Percentiles rank a stretch among this genome's conserved stretches.
Conservation (phyloP, 2,113 vertebrate species). For the Scomber colias region DNA sequence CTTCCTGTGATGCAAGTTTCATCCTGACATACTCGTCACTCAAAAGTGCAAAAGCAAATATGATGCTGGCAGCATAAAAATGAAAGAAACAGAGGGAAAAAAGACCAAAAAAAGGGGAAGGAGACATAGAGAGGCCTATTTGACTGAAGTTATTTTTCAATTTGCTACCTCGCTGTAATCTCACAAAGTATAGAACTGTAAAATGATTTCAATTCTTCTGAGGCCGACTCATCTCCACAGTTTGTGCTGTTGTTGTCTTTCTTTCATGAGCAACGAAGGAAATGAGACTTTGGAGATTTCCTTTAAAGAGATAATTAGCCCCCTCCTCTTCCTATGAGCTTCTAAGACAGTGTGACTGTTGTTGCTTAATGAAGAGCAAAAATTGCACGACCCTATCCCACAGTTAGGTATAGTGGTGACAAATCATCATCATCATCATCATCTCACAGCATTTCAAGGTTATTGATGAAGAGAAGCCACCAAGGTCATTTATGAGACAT, state of each 20-base stretch:
- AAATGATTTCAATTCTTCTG: conserved; percentile 8
- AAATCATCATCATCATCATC: conserved; percentile 36
- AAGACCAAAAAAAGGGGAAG: not conserved
- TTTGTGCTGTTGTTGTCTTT: conserved; percentile 14
- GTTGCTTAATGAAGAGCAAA: conserved; percentile 53
- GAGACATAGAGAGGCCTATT: not conserved
- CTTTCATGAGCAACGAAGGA: conserved; percentile 25
- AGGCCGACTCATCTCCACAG: conserved; percentile 17
- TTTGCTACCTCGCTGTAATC: too few species aligned
- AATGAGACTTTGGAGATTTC: conserved; percentile 51
- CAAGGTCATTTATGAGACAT: not conserved
- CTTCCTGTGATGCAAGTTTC: conserved; percentile 35
- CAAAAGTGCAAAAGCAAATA: conserved; percentile 19
- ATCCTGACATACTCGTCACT: conserved; percentile 17
- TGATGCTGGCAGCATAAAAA: not conserved
- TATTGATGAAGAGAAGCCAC: conserved; percentile 30
- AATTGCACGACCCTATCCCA: conserved; percentile 29
- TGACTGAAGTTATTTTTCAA: not conserved
- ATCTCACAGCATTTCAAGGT: conserved; percentile 21
- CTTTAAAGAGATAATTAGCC: conserved; percentile 62
- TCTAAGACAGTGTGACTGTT: conserved; percentile 54
- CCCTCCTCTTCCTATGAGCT: conserved; percentile 46
- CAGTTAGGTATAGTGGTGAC: conserved; percentile 4
- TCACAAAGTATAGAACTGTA: not conserved
- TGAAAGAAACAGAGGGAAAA: conserved; percentile 4